Evolutionary conservation across 1,140 invertebrate species (phyloP).

Genomic region (Chironomus striatipennis): DNA sequence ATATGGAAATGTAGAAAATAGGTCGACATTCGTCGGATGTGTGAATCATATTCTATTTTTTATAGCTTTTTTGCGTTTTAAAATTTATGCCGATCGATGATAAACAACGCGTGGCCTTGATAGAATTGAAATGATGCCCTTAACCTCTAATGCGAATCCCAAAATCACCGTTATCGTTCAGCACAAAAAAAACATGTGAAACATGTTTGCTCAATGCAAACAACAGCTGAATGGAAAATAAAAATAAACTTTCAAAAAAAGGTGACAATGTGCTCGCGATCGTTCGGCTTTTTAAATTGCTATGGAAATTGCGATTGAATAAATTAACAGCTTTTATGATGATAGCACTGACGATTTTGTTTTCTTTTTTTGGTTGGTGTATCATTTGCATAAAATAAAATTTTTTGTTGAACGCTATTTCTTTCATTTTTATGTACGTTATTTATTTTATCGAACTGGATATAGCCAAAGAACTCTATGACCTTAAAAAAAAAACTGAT

Average conservation of each 20-base stretch:
- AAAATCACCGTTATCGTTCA: neutral
- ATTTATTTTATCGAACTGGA: conserved; percentile 7
- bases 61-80: too few relatives aligned
- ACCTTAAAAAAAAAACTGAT: neutral
- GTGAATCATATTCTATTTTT: neutral
- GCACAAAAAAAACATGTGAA: neutral
- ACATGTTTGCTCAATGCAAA: conserved; percentile 12
- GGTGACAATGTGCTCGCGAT: neutral
- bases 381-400: neutral
- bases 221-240: neutral
- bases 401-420: neutral
- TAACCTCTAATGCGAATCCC: neutral
- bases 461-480: conserved; percentile 2
- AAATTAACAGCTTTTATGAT: neutral
- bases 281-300: neutral
- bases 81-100: too few relatives aligned
- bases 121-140: neutral
- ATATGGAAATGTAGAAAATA: neutral
- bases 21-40: neutral
- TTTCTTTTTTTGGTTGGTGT: neutral
- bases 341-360: neutral
- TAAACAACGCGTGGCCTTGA: neutral
- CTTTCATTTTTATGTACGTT: neutral
- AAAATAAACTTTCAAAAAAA: neutral
- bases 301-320: conserved; percentile 13